phyloP scores from a whole-genome alignment of 2,888 invertebrate species.

The Coleophora deauratella region DNA sequence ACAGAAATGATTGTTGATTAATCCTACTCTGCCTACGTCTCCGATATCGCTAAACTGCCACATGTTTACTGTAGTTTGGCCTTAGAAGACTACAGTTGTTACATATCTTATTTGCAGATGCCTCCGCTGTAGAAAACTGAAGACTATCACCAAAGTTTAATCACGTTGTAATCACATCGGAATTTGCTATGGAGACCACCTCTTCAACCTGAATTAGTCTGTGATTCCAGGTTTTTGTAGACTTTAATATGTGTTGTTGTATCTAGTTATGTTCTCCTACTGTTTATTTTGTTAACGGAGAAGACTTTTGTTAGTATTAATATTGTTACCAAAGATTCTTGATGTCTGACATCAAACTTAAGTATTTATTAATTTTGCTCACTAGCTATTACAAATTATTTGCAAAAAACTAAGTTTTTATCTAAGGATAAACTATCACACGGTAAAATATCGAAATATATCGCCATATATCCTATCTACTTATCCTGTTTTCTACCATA shows the following conservation, averaged over 20 bases:
- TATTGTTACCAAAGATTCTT: conserved; percentile 9
- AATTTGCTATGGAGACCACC: conserved; percentile 4
- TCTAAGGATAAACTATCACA: neutral
- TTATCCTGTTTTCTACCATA: conserved; percentile 3
- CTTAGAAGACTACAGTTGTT: no score
- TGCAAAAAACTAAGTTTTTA: neutral
- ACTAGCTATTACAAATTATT: conserved; percentile 1
- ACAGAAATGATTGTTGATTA: no score
- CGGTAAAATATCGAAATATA: no score
- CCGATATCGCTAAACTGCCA: no score
- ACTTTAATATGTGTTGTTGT: conserved; percentile 3
- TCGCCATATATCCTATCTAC: neutral
- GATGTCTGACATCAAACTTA: conserved; percentile 11
- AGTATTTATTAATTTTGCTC: conserved; percentile 6
- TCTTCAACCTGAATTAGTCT: conserved; percentile 12
- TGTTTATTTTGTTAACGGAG: conserved; percentile 7
- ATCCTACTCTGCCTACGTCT: no score
- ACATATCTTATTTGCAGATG: conserved; percentile 37
- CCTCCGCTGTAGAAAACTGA: conserved; percentile 53
- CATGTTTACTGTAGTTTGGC: no score
- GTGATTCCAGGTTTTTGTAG: conserved; percentile 9
- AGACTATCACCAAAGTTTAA: conserved; percentile 62
- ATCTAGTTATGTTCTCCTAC: conserved; percentile 6
- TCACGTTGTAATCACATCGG: conserved; percentile 2
- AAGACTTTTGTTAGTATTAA: conserved; percentile 5